phyloP scores from a whole-genome alignment of 2,113 vertebrate genomes.

The Crotalus helleri region DNA sequence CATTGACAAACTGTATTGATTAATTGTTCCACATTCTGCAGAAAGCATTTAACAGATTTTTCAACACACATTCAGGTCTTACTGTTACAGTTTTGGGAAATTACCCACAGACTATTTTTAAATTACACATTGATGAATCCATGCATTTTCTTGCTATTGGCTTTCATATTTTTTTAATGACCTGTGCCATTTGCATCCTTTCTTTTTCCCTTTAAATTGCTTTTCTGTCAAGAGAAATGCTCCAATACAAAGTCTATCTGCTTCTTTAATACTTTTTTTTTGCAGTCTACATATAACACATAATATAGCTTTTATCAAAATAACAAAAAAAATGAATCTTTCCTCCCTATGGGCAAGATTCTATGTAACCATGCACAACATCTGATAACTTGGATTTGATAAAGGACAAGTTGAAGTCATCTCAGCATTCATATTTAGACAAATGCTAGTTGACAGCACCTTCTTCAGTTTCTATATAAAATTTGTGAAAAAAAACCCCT shows the following conservation, averaged over 20 bases:
- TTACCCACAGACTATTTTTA: conserved; percentile 43
- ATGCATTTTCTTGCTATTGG: conserved; percentile 34
- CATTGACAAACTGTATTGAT: conserved; percentile 22
- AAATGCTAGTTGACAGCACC: not conserved
- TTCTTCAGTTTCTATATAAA: not conserved
- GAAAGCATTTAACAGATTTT: conserved; percentile 47
- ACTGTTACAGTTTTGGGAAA: conserved; percentile 40
- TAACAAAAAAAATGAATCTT: not conserved
- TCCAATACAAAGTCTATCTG: not conserved
- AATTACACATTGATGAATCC: conserved; percentile 50
- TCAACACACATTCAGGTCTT: conserved; percentile 44
- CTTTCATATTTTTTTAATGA: conserved; percentile 46
- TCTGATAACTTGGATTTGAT: conserved; percentile 1
- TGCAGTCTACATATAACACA: conserved; percentile 12
- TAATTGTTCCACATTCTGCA: conserved; percentile 37
- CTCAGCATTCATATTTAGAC: not conserved
- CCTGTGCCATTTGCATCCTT: conserved; percentile 33
- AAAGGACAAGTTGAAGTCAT: conserved; percentile 13
- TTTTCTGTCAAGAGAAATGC: conserved; percentile 34
- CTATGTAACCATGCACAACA: not conserved
- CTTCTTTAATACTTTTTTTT: conserved; percentile 14
- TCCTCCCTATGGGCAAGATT: not conserved
- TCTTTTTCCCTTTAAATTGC: conserved; percentile 27
- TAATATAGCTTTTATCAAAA: conserved; percentile 14
- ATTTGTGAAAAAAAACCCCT: not conserved